phyloP scores from a whole-genome alignment of 1,140 invertebrate species.

The Euwallacea fornicatus region DNA sequence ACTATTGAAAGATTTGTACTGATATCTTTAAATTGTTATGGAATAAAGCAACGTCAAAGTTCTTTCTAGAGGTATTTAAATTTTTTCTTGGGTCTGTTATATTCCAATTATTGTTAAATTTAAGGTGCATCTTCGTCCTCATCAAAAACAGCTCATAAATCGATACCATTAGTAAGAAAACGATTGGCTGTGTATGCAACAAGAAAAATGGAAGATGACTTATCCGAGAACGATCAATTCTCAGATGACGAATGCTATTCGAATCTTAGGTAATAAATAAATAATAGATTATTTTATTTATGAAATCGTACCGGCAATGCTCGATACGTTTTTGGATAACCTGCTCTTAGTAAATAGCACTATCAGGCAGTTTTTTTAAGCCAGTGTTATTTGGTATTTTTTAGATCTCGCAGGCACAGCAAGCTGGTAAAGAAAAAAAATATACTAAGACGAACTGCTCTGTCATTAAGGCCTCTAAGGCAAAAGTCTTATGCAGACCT shows the following conservation, averaged over 20 bases:
- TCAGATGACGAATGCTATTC: constrained; percentile 48
- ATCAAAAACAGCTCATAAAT: constrained; percentile 26
- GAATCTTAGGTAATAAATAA: constrained; percentile 11
- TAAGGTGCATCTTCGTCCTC: constrained; percentile 4
- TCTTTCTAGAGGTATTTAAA: not conserved
- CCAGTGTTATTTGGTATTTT: not conserved
- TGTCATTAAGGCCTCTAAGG: constrained; percentile 50
- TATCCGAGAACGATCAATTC: constrained; percentile 45
- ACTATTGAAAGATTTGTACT: too few relatives aligned
- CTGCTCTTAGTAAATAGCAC: too few relatives aligned
- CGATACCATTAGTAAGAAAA: constrained; percentile 40
- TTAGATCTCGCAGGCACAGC: constrained; percentile 38
- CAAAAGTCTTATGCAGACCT: constrained; percentile 50
- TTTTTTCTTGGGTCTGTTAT: not conserved
- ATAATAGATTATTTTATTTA: too few relatives aligned
- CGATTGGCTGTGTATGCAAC: constrained; percentile 42
- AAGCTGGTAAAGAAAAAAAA: constrained; percentile 38
- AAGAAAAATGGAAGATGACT: constrained; percentile 49
- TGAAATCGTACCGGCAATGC: too few relatives aligned
- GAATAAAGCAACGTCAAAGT: too few relatives aligned
- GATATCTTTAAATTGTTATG: too few relatives aligned
- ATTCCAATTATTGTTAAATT: constrained; percentile 5
- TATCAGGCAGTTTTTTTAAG: too few relatives aligned
- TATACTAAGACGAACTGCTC: constrained; percentile 46
- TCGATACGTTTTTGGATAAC: too few relatives aligned